phyloP scores from a whole-genome alignment of 1,140 invertebrate genomes.

The Lamellibrachia luymesi region DNA sequence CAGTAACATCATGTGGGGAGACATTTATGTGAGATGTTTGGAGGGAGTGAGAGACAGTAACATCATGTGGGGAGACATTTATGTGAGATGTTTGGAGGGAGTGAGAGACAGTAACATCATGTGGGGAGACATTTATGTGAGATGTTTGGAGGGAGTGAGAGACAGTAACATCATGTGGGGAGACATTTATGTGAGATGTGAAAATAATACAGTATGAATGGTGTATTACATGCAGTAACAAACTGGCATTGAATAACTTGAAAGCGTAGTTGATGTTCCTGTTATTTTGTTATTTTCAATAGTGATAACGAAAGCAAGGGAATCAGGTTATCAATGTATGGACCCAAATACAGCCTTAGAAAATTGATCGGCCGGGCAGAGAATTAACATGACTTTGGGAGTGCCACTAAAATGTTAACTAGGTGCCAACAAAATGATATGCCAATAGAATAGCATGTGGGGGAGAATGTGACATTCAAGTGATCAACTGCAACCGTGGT shows the following conservation, averaged over 20 bases:
- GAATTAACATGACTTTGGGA: no score
- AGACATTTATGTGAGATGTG: not conserved
- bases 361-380: no score
- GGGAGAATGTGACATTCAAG: not conserved
- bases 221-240: not conserved
- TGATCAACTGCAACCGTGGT: not conserved
- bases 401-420: no score
- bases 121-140: slow-evolving; percentile 32
- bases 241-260: not conserved
- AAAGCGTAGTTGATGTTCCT: not conserved
- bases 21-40: not conserved
- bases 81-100: not conserved
- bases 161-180: not conserved
- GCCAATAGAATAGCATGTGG: no score
- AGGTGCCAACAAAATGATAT: no score
- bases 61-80: not conserved
- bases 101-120: not conserved
- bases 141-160: not conserved
- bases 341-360: no score
- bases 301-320: not conserved
- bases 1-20: not conserved
- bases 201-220: not conserved
- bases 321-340: not conserved
- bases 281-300: not conserved
- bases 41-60: not conserved